Conservation (phyloP, 2,797 vertebrate species). For the Lutjanus argentimaculatus region DNA sequence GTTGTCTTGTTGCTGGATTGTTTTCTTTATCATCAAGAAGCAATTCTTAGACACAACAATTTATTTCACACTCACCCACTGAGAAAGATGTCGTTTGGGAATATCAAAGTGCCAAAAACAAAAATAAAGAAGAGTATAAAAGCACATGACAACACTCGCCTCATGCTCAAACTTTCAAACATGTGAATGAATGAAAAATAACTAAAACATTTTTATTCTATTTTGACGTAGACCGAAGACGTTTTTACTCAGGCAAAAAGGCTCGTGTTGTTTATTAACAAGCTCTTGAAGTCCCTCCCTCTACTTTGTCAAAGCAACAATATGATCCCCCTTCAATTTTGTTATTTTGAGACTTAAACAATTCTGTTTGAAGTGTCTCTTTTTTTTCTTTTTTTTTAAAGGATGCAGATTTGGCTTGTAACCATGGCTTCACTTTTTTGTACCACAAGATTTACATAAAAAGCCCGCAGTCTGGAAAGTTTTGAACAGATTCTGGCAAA, state of each 20-base stretch:
- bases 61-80: conserved; percentile 58
- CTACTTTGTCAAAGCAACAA: conserved; percentile 77
- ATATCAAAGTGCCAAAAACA: conserved; percentile 60
- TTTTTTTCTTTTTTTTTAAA: conserved; percentile 52
- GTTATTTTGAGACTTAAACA: conserved; percentile 82
- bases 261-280: conserved; percentile 77
- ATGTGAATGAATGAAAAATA: conserved; percentile 57
- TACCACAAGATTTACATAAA: conserved; percentile 88
- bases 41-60: conserved; percentile 59
- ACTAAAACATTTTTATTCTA: conserved; percentile 46
- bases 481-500: conserved; percentile 85
- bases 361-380: conserved; percentile 86
- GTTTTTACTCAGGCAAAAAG: conserved; percentile 43
- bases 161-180: conserved; percentile 54
- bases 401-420: conserved; percentile 83
- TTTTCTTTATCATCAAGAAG: conserved; percentile 64
- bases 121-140: conserved; percentile 34
- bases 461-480: conserved; percentile 84
- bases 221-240: conserved; percentile 46
- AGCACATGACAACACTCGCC: conserved; percentile 25
- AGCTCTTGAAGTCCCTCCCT: conserved; percentile 76
- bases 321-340: conserved; percentile 75
- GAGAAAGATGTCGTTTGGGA: conserved; percentile 54
- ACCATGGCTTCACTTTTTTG: conserved; percentile 76
- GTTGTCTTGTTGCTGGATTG: conserved; percentile 53